Conservation (phyloP, 1,140 invertebrate genomes). For the Drosophila malerkotliana region DNA sequence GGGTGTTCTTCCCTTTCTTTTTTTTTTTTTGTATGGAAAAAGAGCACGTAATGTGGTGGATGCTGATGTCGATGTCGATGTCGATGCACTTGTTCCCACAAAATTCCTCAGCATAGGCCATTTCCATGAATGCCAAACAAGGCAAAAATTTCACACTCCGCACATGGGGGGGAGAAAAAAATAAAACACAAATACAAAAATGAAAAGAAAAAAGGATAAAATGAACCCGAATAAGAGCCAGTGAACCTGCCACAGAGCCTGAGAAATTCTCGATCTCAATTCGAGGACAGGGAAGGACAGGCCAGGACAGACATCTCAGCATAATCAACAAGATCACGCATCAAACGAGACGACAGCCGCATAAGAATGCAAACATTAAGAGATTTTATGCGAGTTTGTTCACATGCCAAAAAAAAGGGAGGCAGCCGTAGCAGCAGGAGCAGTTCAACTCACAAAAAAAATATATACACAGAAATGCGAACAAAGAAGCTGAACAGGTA, state of each 20-base stretch:
- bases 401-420: conserved; percentile 67
- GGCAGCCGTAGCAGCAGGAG: conserved; percentile 34
- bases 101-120: conserved; percentile 77
- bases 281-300: not conserved
- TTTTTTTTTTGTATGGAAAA: conserved; percentile 6
- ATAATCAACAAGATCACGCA: conserved; percentile 83
- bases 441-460: conserved; percentile 4
- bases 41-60: conserved; percentile 64
- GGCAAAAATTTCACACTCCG: conserved; percentile 73
- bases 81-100: conserved; percentile 74
- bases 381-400: conserved; percentile 79
- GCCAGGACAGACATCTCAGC: conserved; percentile 52
- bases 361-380: conserved; percentile 82
- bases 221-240: conserved; percentile 14
- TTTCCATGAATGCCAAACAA: conserved; percentile 76
- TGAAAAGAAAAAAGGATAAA: conserved; percentile 2
- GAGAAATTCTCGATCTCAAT: conserved; percentile 49
- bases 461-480: not conserved
- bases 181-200: conserved; percentile 10
- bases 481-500: conserved; percentile 64
- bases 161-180: conserved; percentile 26
- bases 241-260: conserved; percentile 24
- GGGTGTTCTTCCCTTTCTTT: conserved; percentile 55
- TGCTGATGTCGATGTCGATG: conserved; percentile 28
- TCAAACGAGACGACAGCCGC: conserved; percentile 80